Percentiles rank a stretch among this genome's conserved stretches.
Conservation (phyloP, 2,888 invertebrate genomes). For the Sylvicola cinctus region DNA sequence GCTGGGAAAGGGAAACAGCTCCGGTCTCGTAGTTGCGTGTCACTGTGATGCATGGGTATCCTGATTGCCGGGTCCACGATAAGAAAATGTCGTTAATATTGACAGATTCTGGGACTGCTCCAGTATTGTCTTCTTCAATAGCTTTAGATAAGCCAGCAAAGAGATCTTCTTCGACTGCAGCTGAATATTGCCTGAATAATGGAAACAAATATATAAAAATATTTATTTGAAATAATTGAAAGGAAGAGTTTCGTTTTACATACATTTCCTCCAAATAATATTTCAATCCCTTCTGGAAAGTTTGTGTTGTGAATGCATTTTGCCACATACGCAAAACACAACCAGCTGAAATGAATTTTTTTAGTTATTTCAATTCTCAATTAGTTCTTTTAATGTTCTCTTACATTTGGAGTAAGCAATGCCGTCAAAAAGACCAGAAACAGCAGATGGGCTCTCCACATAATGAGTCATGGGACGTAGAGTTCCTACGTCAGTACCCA, state of each 20-base stretch:
- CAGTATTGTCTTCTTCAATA: slow-evolving; percentile 13
- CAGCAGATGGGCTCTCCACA: neutral
- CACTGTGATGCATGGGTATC: slow-evolving; percentile 35
- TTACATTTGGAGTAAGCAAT: neutral
- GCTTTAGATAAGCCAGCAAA: slow-evolving; percentile 19
- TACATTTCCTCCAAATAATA: slow-evolving; percentile 16
- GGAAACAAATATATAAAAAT: slow-evolving; percentile 4
- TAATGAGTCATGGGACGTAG: neutral
- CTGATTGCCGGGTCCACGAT: slow-evolving; percentile 38
- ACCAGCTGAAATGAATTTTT: neutral
- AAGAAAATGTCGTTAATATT: slow-evolving; percentile 30
- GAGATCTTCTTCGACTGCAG: slow-evolving; percentile 21
- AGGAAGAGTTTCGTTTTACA: slow-evolving; percentile 10
- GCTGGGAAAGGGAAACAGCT: neutral
- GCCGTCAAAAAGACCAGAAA: neutral
- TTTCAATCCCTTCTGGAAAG: slow-evolving; percentile 43
- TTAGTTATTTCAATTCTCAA: neutral
- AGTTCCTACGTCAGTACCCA: neutral
- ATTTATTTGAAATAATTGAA: neutral
- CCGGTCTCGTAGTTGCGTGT: slow-evolving; percentile 25
- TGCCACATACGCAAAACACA: slow-evolving; percentile 42
- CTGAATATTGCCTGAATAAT: slow-evolving; percentile 19
- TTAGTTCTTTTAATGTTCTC: neutral
- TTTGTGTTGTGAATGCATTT: slow-evolving; percentile 48
- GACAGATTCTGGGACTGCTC: slow-evolving; percentile 36